A percentile compares a stretch with the other conserved stretches of the same genome.
These are phyloP conservation scores for Metopolophium dirhodum DNA, from an alignment of 1,140 invertebrate species.

Conservation along the genomic window DNA sequence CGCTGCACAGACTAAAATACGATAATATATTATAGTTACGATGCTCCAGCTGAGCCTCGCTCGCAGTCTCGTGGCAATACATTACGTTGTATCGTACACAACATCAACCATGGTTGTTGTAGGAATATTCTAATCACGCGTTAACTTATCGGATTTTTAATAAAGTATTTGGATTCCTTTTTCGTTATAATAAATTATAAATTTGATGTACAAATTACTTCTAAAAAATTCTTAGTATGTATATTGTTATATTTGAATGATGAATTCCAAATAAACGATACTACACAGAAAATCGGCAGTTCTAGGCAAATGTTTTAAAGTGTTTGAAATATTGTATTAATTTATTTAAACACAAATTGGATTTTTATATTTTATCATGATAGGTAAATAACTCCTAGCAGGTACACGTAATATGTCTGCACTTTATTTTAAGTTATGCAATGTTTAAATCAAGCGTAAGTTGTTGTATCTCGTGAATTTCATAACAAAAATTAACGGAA, in stretches of 20 bases:
- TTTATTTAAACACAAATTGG: no score
- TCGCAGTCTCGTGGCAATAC: not conserved
- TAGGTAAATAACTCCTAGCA: not conserved
- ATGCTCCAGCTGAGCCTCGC: not conserved
- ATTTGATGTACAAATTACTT: no score
- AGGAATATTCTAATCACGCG: not conserved
- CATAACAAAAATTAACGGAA: not conserved
- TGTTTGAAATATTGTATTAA: not conserved
- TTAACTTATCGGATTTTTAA: not conserved
- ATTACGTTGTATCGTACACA: not conserved
- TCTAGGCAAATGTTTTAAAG: not conserved
- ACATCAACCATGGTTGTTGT: not conserved
- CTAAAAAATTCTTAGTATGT: no score
- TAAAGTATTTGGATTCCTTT: not conserved
- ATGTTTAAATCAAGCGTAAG: not conserved
- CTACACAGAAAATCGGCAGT: not conserved
- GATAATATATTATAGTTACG: not conserved
- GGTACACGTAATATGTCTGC: not conserved
- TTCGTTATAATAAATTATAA: not conserved
- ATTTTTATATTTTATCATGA: not conserved
- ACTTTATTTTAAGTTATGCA: not conserved
- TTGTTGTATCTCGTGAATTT: not conserved
- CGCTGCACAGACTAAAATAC: not conserved
- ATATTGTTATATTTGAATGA: not conserved
- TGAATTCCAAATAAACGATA: not conserved